Evolutionary conservation across 1,140 invertebrate genomes (phyloP).

Genomic region (Hyles euphorbiae): DNA sequence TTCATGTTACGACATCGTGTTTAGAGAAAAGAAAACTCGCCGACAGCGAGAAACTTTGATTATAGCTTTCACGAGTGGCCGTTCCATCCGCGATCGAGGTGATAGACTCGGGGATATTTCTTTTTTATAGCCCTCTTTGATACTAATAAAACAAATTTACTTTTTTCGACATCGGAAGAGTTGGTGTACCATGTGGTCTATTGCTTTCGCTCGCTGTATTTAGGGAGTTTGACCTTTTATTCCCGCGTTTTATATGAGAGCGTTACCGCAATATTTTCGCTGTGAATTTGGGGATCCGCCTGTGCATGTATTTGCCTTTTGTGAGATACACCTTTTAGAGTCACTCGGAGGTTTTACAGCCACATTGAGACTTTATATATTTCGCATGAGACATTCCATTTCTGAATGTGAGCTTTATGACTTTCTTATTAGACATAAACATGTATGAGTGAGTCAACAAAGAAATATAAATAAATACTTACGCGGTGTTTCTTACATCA

Average conservation of each 20-base stretch:
- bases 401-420: slow-evolving; percentile 39
- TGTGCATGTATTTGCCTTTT: slow-evolving; percentile 27
- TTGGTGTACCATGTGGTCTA: slow-evolving; percentile 55
- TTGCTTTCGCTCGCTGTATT: slow-evolving; percentile 42
- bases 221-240: slow-evolving; percentile 53
- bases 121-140: slow-evolving; percentile 69
- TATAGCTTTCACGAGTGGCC: slow-evolving; percentile 69
- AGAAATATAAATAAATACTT: slow-evolving; percentile 11
- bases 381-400: slow-evolving; percentile 38
- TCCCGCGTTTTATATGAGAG: slow-evolving; percentile 28
- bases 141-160: slow-evolving; percentile 71
- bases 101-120: slow-evolving; percentile 66
- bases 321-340: slow-evolving; percentile 26
- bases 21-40: slow-evolving; percentile 70
- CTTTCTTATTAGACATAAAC: slow-evolving; percentile 43
- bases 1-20: slow-evolving; percentile 71
- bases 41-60: slow-evolving; percentile 70
- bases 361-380: slow-evolving; percentile 37
- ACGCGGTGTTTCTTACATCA: slow-evolving; percentile 7
- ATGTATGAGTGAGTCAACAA: slow-evolving; percentile 11
- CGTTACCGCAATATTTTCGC: slow-evolving; percentile 29
- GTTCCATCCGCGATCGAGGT: slow-evolving; percentile 58
- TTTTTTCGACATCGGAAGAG: slow-evolving; percentile 52
- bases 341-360: slow-evolving; percentile 32
- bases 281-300: slow-evolving; percentile 30